These are phyloP conservation scores for Chrysotoxum bicinctum DNA, from an alignment of 2,888 invertebrate genomes.

Conservation along the genomic window DNA sequence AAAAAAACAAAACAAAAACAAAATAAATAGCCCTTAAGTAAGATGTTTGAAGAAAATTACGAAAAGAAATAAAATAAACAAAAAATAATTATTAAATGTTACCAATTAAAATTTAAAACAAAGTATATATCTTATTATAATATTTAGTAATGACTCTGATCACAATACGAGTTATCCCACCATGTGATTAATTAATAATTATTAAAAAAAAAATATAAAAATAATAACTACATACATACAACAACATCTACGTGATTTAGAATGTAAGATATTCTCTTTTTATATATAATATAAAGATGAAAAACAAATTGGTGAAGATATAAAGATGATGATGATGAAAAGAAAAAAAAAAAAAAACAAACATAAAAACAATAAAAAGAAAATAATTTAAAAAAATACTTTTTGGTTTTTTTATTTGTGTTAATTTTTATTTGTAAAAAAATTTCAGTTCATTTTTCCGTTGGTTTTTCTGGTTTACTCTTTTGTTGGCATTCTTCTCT, in stretches of 20 bases:
- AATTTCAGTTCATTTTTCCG: slow-evolving; percentile 16
- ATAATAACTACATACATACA: slow-evolving; percentile 68
- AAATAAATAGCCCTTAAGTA: slow-evolving; percentile 79
- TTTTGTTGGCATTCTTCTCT: background rate
- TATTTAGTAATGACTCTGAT: slow-evolving; percentile 75
- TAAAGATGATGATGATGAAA: slow-evolving; percentile 29
- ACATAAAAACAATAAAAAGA: slow-evolving; percentile 52
- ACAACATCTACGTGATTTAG: slow-evolving; percentile 73
- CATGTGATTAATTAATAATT: slow-evolving; percentile 77
- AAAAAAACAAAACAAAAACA: slow-evolving; percentile 69
- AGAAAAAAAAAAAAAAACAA: slow-evolving; percentile 41
- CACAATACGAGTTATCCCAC: slow-evolving; percentile 78
- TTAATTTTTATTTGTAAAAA: slow-evolving; percentile 4
- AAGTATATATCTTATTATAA: slow-evolving; percentile 68
- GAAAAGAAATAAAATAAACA: slow-evolving; percentile 73
- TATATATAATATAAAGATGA: slow-evolving; percentile 69
- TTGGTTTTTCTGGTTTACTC: background rate
- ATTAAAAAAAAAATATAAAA: slow-evolving; percentile 48
- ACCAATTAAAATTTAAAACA: slow-evolving; percentile 56
- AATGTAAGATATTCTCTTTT: slow-evolving; percentile 72
- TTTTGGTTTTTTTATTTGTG: slow-evolving; percentile 59
- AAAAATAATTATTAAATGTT: slow-evolving; percentile 71
- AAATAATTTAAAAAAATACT: slow-evolving; percentile 65
- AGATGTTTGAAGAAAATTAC: slow-evolving; percentile 79
- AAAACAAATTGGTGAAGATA: slow-evolving; percentile 63